These are phyloP conservation scores for Zapus hudsonius DNA, from an alignment of 2,113 vertebrate genomes.

Conservation along the genomic window DNA sequence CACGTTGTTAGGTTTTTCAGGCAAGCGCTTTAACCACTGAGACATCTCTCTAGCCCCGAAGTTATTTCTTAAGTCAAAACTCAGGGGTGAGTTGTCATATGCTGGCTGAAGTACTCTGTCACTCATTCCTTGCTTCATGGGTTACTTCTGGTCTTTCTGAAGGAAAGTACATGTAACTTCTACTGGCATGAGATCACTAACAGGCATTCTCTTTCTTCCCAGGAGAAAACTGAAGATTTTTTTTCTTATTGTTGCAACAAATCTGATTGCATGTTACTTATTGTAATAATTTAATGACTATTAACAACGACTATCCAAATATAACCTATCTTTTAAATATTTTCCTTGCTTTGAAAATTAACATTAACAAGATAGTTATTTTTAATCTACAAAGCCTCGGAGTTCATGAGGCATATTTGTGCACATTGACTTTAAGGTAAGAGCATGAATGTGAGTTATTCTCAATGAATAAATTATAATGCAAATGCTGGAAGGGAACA, in stretches of 20 bases:
- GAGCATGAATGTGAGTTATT: not conserved
- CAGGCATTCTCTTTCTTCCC: not conserved
- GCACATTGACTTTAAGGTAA: not conserved
- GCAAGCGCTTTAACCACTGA: too few species aligned
- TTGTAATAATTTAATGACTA: not conserved
- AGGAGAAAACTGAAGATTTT: not conserved
- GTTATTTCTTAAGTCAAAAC: not conserved
- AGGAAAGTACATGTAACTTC: not conserved
- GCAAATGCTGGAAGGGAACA: not conserved
- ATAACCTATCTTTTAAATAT: not conserved
- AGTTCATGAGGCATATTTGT: not conserved
- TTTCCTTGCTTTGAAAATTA: constrained; percentile 18
- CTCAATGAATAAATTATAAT: not conserved
- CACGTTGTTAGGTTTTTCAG: too few species aligned
- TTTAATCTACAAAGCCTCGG: not conserved
- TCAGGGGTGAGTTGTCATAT: not conserved
- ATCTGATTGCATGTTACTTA: not conserved
- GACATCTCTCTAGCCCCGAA: too few species aligned
- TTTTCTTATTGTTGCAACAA: not conserved
- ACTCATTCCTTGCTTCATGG: not conserved
- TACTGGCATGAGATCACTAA: not conserved
- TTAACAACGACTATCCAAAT: not conserved
- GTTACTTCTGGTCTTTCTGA: not conserved
- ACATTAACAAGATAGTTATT: not conserved
- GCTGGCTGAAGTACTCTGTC: not conserved